Percentiles rank a stretch among this genome's conserved stretches.
Evolutionary conservation across 2,797 vertebrate genomes (phyloP).

Genomic region (Myripristis jacobus): DNA sequence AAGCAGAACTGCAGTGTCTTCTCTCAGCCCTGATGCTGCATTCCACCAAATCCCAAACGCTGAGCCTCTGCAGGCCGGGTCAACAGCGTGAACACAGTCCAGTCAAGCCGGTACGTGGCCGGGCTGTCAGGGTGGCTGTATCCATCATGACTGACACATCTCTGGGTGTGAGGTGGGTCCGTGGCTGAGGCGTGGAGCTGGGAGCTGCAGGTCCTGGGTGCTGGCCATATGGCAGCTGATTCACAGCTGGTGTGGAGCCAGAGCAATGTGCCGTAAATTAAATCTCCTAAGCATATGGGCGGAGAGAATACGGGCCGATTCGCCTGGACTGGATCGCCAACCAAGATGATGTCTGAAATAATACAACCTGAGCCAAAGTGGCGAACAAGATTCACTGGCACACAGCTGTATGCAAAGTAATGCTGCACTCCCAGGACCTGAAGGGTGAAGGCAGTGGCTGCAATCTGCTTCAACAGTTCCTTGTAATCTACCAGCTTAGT

Average conservation of each 20-base stretch:
- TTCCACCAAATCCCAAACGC: background rate
- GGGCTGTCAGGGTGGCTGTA: slow-evolving; percentile 20
- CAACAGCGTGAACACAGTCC: slow-evolving; percentile 14
- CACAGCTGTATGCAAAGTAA: background rate
- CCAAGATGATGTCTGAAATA: slow-evolving; percentile 19
- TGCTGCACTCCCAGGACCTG: slow-evolving; percentile 1
- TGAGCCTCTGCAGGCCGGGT: slow-evolving; percentile 13
- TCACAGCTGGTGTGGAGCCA: slow-evolving; percentile 26
- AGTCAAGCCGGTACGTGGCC: slow-evolving; percentile 4
- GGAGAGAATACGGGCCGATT: background rate
- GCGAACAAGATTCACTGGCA: slow-evolving; percentile 11
- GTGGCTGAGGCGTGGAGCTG: background rate
- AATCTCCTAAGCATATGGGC: slow-evolving; percentile 2
- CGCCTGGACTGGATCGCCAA: background rate
- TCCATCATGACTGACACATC: slow-evolving; percentile 45
- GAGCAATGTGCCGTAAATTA: slow-evolving; percentile 33
- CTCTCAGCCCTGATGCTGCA: too few relatives aligned
- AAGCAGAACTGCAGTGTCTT: background rate
- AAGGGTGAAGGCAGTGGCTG: background rate
- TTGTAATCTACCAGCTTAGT: background rate
- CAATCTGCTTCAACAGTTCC: background rate
- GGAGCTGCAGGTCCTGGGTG: slow-evolving; percentile 16
- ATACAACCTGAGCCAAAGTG: slow-evolving; percentile 18
- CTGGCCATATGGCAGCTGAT: slow-evolving; percentile 31
- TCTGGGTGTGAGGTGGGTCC: slow-evolving; percentile 15